A percentile compares a stretch with the other conserved stretches of the same genome.
These are phyloP conservation scores for Alosa sapidissima DNA, from an alignment of 2,797 vertebrate species.

Conservation along the genomic window DNA sequence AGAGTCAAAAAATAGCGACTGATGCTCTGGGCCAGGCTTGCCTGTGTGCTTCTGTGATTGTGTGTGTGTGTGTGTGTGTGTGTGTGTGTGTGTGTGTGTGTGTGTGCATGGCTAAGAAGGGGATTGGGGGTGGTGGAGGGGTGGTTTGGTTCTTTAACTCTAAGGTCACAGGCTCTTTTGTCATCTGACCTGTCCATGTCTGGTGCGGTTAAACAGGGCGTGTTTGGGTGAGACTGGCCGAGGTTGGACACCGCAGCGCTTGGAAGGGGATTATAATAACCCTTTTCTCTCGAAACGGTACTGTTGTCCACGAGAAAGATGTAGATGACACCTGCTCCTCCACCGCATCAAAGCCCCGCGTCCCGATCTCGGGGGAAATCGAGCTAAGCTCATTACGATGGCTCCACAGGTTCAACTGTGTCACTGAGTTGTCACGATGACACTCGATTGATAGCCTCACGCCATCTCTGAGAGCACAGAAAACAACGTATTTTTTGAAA, in stretches of 20 bases:
- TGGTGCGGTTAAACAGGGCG: neutral
- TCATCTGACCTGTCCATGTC: constrained; percentile 11
- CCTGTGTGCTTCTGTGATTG: neutral
- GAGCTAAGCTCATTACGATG: constrained; percentile 16
- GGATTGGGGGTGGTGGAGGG: neutral
- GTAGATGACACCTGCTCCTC: constrained; percentile 21
- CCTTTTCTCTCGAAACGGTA: neutral
- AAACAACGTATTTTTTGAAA: neutral
- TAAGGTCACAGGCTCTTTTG: constrained; percentile 13
- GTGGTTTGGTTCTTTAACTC: neutral
- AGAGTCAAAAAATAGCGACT: constrained; percentile 9
- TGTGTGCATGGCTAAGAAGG: neutral
- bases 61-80: neutral
- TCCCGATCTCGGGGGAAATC: constrained; percentile 1
- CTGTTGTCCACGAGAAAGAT: neutral
- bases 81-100: constrained; percentile 7
- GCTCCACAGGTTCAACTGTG: constrained; percentile 7
- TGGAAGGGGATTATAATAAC: neutral
- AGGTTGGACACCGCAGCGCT: neutral
- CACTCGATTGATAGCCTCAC: constrained; percentile 13
- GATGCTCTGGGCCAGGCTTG: neutral
- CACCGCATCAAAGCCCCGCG: neutral
- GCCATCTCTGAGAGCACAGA: neutral
- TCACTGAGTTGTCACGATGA: neutral
- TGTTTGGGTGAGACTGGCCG: constrained; percentile 2